A percentile compares a stretch with the other conserved stretches of the same genome.
Evolutionary conservation across 2,888 invertebrate species (phyloP).

Genomic region (Panzeria rudis): DNA sequence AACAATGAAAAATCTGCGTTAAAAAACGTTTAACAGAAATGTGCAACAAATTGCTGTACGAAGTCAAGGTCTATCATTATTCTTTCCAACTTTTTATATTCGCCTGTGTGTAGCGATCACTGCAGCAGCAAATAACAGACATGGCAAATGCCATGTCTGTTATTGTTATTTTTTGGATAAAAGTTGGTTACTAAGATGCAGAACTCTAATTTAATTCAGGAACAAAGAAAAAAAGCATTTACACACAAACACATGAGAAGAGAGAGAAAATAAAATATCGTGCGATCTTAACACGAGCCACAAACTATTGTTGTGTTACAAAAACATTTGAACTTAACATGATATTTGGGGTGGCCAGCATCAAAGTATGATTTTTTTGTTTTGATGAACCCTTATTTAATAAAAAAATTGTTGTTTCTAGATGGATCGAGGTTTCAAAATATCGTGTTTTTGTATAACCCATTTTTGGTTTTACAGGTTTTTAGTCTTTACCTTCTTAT

Average conservation of each 20-base stretch:
- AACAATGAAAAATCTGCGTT: conserved; percentile 66
- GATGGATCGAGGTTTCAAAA: no score
- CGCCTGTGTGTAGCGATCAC: neutral
- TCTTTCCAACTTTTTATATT: conserved; percentile 47
- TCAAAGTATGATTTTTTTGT: neutral
- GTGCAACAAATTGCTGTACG: conserved; percentile 68
- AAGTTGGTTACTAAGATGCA: conserved; percentile 43
- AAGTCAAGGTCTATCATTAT: conserved; percentile 68
- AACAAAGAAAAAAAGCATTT: conserved; percentile 33
- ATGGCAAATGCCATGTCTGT: conserved; percentile 17
- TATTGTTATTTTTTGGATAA: conserved; percentile 18
- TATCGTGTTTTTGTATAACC: no score
- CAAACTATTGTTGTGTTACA: conserved; percentile 59
- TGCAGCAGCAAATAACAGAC: conserved; percentile 7
- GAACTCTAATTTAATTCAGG: conserved; percentile 63
- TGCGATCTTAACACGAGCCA: conserved; percentile 74
- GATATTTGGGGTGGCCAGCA: conserved; percentile 45
- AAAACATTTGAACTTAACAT: conserved; percentile 52
- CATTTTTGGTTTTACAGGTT: no score
- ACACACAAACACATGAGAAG: neutral
- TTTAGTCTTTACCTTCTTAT: no score
- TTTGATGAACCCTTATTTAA: no score
- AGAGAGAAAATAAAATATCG: conserved; percentile 57
- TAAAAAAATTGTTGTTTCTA: no score
- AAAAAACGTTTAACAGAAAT: conserved; percentile 63